Conservation (phyloP, 2,797 vertebrate genomes). For the Chaenodraco wilsoni region DNA sequence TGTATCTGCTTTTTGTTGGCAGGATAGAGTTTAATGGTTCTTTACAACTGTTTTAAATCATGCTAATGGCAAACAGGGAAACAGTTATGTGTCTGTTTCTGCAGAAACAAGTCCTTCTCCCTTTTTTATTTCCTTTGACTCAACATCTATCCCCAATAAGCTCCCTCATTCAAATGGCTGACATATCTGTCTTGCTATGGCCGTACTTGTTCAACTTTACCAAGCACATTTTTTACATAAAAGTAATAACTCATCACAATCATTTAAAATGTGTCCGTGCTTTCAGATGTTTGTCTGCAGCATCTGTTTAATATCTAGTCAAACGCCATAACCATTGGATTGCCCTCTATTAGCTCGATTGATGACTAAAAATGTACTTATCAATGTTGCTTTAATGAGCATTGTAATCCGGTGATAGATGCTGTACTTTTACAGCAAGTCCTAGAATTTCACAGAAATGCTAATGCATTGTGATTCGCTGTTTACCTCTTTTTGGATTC, state of each 20-base stretch:
- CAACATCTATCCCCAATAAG: not conserved
- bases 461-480: not conserved
- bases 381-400: not conserved
- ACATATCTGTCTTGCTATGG: not conserved
- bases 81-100: not conserved
- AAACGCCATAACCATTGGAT: not conserved
- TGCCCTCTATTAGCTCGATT: not conserved
- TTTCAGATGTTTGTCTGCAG: not conserved
- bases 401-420: not conserved
- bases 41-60: conserved; percentile 8
- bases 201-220: too few relatives aligned
- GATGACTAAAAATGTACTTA: not conserved
- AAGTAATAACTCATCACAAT: not conserved
- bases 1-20: conserved; percentile 26
- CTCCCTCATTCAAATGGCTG: not conserved
- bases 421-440: not conserved
- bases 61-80: not conserved
- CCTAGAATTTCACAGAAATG: not conserved
- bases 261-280: conserved; percentile 4
- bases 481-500: not conserved
- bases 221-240: not conserved
- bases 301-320: not conserved
- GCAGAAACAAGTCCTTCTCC: too few relatives aligned
- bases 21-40: not conserved
- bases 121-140: too few relatives aligned